Percentiles rank a stretch among this genome's conserved stretches.
Evolutionary conservation across 2,797 vertebrate species (phyloP).

Genomic region (Threskiornis aethiopicus): DNA sequence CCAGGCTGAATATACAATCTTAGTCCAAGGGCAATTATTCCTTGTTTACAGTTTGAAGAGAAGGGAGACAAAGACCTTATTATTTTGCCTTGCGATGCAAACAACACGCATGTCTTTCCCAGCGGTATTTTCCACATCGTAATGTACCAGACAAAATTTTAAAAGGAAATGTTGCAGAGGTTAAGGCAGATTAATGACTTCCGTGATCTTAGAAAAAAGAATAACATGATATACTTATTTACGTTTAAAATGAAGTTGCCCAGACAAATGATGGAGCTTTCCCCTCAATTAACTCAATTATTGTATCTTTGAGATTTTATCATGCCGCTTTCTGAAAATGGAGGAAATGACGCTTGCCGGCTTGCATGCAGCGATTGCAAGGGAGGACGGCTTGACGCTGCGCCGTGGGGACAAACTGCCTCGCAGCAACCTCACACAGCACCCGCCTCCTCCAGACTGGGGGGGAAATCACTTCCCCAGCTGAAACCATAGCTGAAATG

Average conservation of each 20-base stretch:
- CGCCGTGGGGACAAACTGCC: fast-evolving
- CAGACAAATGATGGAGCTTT: slow-evolving; percentile 31
- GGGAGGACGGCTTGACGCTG: neutral
- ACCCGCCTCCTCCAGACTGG: neutral
- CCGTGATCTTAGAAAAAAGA: slow-evolving; percentile 46
- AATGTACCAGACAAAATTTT: slow-evolving; percentile 23
- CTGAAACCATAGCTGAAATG: neutral
- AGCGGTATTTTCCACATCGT: slow-evolving; percentile 19
- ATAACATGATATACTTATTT: slow-evolving; percentile 39
- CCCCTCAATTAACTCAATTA: slow-evolving; percentile 53
- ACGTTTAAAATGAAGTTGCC: neutral
- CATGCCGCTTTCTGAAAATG: neutral
- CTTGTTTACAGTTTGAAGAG: slow-evolving; percentile 49
- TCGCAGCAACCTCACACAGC: neutral
- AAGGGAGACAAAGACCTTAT: slow-evolving; percentile 27
- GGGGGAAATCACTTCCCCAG: neutral
- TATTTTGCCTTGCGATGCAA: slow-evolving; percentile 39
- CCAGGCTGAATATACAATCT: neutral
- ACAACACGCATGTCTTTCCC: slow-evolving; percentile 18
- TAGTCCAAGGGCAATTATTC: slow-evolving; percentile 16
- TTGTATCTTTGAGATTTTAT: slow-evolving; percentile 37
- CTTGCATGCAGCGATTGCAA: neutral
- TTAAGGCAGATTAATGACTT: slow-evolving; percentile 60
- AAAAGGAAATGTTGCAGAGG: slow-evolving; percentile 47
- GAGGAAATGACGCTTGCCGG: slow-evolving; percentile 15